A percentile compares a stretch with the other conserved stretches of the same genome.
Evolutionary conservation across 2,888 invertebrate species (phyloP).

Genomic region (Microdon myrmicae): DNA sequence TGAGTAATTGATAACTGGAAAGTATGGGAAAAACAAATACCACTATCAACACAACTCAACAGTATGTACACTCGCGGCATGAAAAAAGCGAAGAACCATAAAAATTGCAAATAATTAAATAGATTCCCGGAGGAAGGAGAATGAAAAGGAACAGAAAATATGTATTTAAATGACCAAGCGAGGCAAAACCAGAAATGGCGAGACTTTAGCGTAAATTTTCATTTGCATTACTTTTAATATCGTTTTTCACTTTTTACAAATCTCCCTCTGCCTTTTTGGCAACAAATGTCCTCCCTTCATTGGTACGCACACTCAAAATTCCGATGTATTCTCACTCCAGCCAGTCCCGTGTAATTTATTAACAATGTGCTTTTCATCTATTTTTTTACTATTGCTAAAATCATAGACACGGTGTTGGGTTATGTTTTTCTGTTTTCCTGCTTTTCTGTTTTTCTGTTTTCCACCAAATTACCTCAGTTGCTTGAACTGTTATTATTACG

Average conservation of each 20-base stretch:
- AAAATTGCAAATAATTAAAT: too few relatives aligned
- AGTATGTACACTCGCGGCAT: too few relatives aligned
- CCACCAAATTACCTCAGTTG: too few relatives aligned
- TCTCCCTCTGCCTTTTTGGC: conserved; percentile 3
- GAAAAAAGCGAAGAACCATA: too few relatives aligned
- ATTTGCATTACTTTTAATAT: conserved; percentile 18
- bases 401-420: conserved; percentile 9
- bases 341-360: conserved; percentile 29
- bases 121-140: too few relatives aligned
- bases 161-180: conserved; percentile 3
- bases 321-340: conserved; percentile 43
- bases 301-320: conserved; percentile 54
- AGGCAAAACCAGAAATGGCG: conserved; percentile 16
- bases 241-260: conserved; percentile 5
- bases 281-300: conserved; percentile 24
- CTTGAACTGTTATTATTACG: conserved; percentile 9
- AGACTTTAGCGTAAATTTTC: conserved; percentile 15
- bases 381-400: background rate
- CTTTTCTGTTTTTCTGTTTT: too few relatives aligned
- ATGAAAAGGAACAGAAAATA: background rate
- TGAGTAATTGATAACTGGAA: too few relatives aligned
- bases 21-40: too few relatives aligned
- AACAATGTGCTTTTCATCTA: too few relatives aligned
- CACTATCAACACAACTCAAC: too few relatives aligned
- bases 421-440: too few relatives aligned